Base-by-base conservation (phyloP, 1,140 invertebrate species). In the Drosophila pandora region DNA sequence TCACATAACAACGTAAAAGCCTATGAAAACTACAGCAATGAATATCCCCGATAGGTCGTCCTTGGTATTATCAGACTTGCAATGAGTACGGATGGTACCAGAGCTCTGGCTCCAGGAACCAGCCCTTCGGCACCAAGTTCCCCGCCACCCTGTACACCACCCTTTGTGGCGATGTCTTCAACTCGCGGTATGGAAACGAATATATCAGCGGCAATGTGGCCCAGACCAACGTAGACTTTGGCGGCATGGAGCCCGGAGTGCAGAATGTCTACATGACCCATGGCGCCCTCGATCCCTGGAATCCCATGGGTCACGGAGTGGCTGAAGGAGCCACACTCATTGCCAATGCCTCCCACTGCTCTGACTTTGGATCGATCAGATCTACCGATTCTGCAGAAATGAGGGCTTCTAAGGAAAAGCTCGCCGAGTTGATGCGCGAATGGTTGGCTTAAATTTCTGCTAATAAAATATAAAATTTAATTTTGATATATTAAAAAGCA, bases 81-180 rank as follows among this genome's bases (percentile, higher is more conserved):
- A 95, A 95, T 10, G 96, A 97, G 91, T 97, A 95, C 80, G 96
- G 96, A 30, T 97, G 95, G 92, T 97, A 94, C 91, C 96, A 97
- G 92, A 95, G 95, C 1, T 94, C 95, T 0, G 94, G 94, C 59
- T 93, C 93, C 0, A 68, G 77, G 0, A 92, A 94, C 21, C 94
- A 96, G 83, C 93, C 95, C 22, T 95, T 97, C 92, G 94, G 96
- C 74, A 91, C 90, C 48, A 79, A 92, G 67, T 93, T 95, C 79
- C 93, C 94, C 0, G 74, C 94, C 43, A 93, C 93, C 22, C 95
- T 94, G 61, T 96, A 94, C 60, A 92, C 93, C 1, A 91, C 95
- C 32, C 78, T 96, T n/a, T 97, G 96, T 88, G 90, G 87, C 7
- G 94, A 95, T 90, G 91, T 95, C 9, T 97, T 93, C 80, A 94